Percentiles rank a stretch among this genome's conserved stretches.
Evolutionary conservation across 2,888 invertebrate species (phyloP).

Genomic region (Idaea dimidiata): DNA sequence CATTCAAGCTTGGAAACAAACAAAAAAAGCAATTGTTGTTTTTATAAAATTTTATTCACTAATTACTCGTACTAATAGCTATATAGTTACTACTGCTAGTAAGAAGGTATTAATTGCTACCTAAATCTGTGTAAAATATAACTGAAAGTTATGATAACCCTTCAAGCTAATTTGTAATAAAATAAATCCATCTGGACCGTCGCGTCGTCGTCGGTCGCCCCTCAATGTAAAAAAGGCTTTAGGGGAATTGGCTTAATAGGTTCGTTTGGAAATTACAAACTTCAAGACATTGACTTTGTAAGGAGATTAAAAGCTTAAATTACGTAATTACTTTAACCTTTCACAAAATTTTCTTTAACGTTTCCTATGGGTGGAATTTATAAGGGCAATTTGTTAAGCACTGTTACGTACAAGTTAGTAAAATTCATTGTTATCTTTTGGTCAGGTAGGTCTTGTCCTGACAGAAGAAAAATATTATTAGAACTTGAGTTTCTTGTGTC

Average conservation of each 20-base stretch:
- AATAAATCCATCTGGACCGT: background rate
- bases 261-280: constrained; percentile 42
- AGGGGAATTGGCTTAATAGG: constrained; percentile 31
- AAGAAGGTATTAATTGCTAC: background rate
- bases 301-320: constrained; percentile 44
- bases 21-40: too few species aligned
- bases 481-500: too few species aligned
- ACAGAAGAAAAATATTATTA: too few species aligned
- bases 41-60: too few species aligned
- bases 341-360: constrained; percentile 35
- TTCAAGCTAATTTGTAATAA: background rate
- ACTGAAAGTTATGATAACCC: background rate
- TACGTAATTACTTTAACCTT: constrained; percentile 45
- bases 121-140: background rate
- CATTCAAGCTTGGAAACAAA: too few species aligned
- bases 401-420: constrained; percentile 29
- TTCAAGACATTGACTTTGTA: constrained; percentile 42
- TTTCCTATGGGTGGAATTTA: constrained; percentile 34
- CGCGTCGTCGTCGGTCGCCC: background rate
- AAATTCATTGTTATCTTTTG: constrained; percentile 21
- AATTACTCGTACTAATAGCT: too few species aligned
- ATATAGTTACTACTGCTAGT: too few species aligned
- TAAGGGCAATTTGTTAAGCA: constrained; percentile 33
- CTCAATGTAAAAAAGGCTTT: constrained; percentile 23
- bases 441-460: constrained; percentile 4